Conservation (phyloP, 1,140 invertebrate genomes). For the Lucilia cuprina region DNA sequence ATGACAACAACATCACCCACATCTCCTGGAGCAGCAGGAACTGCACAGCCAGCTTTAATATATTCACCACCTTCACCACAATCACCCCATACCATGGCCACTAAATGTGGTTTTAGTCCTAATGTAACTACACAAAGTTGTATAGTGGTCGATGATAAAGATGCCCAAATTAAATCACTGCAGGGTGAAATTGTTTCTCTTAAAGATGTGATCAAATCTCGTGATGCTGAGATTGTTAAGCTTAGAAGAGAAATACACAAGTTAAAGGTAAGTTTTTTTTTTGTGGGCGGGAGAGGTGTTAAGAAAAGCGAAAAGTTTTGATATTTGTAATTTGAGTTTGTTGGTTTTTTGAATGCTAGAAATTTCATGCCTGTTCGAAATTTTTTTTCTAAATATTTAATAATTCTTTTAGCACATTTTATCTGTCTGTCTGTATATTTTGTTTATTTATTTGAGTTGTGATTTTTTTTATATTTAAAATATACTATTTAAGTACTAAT, state of each 20-base stretch:
- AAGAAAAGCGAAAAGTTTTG: no score
- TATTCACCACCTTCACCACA: slow-evolving; percentile 29
- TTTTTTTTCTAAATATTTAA: background rate
- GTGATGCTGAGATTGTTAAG: slow-evolving; percentile 40
- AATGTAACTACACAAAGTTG: slow-evolving; percentile 38
- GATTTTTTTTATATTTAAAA: background rate
- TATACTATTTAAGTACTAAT: background rate
- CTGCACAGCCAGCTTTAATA: background rate
- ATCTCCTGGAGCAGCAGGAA: background rate
- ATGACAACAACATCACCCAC: slow-evolving; percentile 3
- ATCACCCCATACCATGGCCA: slow-evolving; percentile 38
- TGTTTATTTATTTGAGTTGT: background rate
- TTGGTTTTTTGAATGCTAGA: background rate
- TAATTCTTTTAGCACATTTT: slow-evolving; percentile 10
- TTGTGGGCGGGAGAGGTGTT: no score
- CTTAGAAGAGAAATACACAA: slow-evolving; percentile 41
- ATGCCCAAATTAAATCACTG: slow-evolving; percentile 39
- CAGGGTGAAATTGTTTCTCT: slow-evolving; percentile 39
- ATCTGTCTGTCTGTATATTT: background rate
- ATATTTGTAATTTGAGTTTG: background rate
- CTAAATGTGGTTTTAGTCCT: slow-evolving; percentile 39
- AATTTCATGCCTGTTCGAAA: background rate
- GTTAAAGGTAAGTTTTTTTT: slow-evolving; percentile 40
- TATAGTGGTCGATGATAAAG: slow-evolving; percentile 36
- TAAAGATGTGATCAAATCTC: slow-evolving; percentile 39